phyloP scores from a whole-genome alignment of 2,113 vertebrate genomes.

The Pseudonaja textilis region DNA sequence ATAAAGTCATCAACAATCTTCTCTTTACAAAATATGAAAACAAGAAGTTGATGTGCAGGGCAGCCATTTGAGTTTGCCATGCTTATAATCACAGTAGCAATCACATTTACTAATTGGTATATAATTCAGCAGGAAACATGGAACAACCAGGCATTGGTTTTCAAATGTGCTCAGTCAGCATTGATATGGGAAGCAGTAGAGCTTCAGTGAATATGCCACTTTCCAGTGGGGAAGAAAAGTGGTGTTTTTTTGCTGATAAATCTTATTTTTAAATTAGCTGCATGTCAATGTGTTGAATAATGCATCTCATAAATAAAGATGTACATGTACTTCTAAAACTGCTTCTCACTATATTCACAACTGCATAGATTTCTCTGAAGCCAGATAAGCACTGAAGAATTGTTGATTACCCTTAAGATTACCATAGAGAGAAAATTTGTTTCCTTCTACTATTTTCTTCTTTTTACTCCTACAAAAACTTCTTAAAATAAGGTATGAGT shows the following conservation, averaged over 20 bases:
- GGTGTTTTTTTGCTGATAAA: constrained; percentile 46
- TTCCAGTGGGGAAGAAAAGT: neutral
- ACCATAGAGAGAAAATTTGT: neutral
- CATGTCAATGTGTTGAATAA: constrained; percentile 50
- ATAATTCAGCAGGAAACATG: neutral
- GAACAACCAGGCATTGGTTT: neutral
- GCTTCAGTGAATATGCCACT: neutral
- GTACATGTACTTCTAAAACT: neutral
- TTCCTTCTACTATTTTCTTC: neutral
- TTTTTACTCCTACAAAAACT: neutral
- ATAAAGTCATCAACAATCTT: neutral
- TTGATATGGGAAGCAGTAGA: neutral
- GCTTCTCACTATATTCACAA: constrained; percentile 26
- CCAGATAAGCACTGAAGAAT: constrained; percentile 14
- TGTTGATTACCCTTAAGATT: constrained; percentile 13
- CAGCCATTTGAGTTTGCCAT: neutral
- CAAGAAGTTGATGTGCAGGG: neutral
- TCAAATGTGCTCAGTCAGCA: constrained; percentile 17
- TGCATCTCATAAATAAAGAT: constrained; percentile 34
- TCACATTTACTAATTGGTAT: neutral
- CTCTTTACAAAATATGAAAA: neutral
- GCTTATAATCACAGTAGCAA: neutral
- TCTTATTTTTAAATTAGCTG: constrained; percentile 50
- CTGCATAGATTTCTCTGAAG: constrained; percentile 30
- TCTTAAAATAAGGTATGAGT: neutral